These are phyloP conservation scores for Calonectris borealis DNA, from an alignment of 2,113 vertebrate genomes.

Conservation along the genomic window DNA sequence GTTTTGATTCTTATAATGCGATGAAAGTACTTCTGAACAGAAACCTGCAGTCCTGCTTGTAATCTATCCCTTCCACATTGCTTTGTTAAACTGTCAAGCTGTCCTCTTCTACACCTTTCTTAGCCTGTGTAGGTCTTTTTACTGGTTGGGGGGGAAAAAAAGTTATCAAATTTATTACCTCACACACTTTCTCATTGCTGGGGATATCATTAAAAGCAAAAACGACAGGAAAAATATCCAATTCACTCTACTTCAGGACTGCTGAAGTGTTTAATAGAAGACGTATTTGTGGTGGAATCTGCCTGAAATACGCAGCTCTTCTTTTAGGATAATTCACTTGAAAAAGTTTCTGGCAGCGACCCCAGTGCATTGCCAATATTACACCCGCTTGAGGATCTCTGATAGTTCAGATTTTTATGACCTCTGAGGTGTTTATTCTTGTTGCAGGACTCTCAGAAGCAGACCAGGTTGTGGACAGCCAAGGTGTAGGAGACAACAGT, in stretches of 20 bases:
- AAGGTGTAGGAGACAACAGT: slow-evolving; percentile 45
- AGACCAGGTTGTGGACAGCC: slow-evolving; percentile 20
- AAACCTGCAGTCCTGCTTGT: neutral
- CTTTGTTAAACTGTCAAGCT: neutral
- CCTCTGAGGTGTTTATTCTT: slow-evolving; percentile 20
- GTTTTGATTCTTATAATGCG: neutral
- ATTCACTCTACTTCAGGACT: slow-evolving; percentile 53
- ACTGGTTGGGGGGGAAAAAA: neutral
- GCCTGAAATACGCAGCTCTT: slow-evolving; percentile 59
- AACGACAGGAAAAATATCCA: slow-evolving; percentile 40
- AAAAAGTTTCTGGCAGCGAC: slow-evolving; percentile 66
- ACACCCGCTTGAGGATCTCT: neutral
- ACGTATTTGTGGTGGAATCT: neutral
- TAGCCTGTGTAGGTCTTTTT: neutral
- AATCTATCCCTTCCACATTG: neutral
- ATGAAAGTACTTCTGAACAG: neutral
- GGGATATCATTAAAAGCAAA: slow-evolving; percentile 59
- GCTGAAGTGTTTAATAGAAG: neutral
- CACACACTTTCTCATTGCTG: slow-evolving; percentile 2
- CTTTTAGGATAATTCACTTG: slow-evolving; percentile 36
- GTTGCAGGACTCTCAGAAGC: slow-evolving; percentile 48
- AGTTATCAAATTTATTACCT: slow-evolving; percentile 13
- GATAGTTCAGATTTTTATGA: neutral
- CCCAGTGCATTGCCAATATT: slow-evolving; percentile 57
- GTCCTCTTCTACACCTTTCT: neutral